A percentile compares a stretch with the other conserved stretches of the same genome.
Evolutionary conservation across 2,888 invertebrate species (phyloP).

Genomic region (Nebria brevicollis): DNA sequence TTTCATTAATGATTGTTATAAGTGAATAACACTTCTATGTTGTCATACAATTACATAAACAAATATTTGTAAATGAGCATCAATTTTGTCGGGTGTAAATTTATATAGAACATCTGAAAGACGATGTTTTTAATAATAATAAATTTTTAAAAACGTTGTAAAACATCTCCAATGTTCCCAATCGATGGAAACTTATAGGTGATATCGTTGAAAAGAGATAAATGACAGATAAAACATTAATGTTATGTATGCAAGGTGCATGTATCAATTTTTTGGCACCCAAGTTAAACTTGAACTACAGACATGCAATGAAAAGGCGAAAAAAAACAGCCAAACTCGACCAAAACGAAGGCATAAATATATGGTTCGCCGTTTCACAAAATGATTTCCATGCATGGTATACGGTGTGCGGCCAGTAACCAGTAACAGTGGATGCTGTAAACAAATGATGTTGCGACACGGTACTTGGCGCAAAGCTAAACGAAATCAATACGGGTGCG

Average conservation of each 20-base stretch:
- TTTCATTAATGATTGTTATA: too few relatives aligned
- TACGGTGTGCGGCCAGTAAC: background rate
- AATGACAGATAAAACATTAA: background rate
- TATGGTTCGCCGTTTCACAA: constrained; percentile 14
- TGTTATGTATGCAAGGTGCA: background rate
- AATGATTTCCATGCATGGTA: background rate
- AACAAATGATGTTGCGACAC: constrained; percentile 33
- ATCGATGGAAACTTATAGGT: too few relatives aligned
- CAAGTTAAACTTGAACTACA: constrained; percentile 38
- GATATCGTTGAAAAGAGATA: too few relatives aligned
- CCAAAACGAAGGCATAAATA: constrained; percentile 25
- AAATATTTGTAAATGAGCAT: too few relatives aligned
- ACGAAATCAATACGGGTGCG: constrained; percentile 40
- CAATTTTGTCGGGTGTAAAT: too few relatives aligned
- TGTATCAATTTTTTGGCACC: background rate
- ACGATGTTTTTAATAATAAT: too few relatives aligned
- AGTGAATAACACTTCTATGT: too few relatives aligned
- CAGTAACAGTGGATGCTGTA: constrained; percentile 9
- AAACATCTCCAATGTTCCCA: too few relatives aligned
- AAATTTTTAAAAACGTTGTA: too few relatives aligned
- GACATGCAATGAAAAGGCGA: background rate
- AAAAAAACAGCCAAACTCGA: constrained; percentile 15
- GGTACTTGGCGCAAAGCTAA: constrained; percentile 24
- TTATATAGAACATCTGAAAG: too few relatives aligned
- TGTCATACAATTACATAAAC: too few relatives aligned